Base-by-base conservation (phyloP, 2,888 invertebrate genomes). In the Leptogaster cylindrica region DNA sequence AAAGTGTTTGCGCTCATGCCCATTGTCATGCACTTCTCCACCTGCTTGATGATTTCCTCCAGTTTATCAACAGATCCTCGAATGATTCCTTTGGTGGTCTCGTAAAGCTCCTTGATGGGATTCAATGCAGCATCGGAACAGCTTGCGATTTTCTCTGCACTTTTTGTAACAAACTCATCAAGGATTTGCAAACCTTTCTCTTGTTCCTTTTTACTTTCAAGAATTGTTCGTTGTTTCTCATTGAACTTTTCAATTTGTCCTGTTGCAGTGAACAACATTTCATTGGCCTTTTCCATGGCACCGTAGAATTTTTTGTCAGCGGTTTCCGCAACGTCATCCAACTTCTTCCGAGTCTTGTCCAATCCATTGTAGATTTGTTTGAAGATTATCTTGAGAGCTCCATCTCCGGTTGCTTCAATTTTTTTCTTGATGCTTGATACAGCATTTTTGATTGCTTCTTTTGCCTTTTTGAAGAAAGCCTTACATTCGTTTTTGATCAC, bases 261-360 rank as follows among this genome's bases (percentile, higher is more conserved):
- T 2, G 55, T 55, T 1, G 20, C 55, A 2, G 36, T 10, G 7
- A 55, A 55, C 36, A 55, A 55, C 5, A 20, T 5, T 6, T 55
- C 36, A 18, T 55, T 12, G 8, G 55, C 55, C 36, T 55, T 55
- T 18, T 55, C 18, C 55, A 55, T 55, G n/a, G 36, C 55, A 6
- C 14, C 12, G 23, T 55, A 55, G 39, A 55, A 55, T 55, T 55
- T 55, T 20, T 55, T 55, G 12, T 55, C 55, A 7, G 55, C 55
- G 12, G 39, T 4, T 55, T 55, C 55, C 7, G 55, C n/a, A 1
- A 55, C 36, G 12, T 55, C 55, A n/a, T 55, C 23, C 23, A 55
- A 55, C 36, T 55, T 55, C 14, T 20, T 36, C 23, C 55, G 16
- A 12, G 55, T 39, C 31, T 55, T 55, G 5, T 55, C 55, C 2